Evolutionary conservation across 1,140 invertebrate species (phyloP), one percentile per base, ranked within the genome.

Genomic region (Bombus huntii): DNA sequence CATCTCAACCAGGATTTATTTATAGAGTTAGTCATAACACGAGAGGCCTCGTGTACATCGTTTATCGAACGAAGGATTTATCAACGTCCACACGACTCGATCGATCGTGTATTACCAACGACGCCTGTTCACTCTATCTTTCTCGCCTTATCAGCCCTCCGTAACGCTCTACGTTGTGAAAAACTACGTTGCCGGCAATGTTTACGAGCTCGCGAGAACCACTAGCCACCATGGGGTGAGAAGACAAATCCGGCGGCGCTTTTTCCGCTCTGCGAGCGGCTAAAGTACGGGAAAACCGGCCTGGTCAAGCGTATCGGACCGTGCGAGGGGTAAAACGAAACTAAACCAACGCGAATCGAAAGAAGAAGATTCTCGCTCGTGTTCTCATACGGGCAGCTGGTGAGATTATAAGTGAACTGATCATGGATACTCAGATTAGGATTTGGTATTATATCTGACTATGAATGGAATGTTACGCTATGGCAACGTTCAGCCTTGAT

Each of bases 241-340:
- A 81, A 73, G 79, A 72, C 70, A 73, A 81, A 73, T 59, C 79
- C 53, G 66, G 53, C 37, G 22, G 18, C 28, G n/a, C 28, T 81
- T 59, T 81, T 81, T 81, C 79, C 47, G 44, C 47, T 59, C 28
- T 34, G 79, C 18, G 44, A 59, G n/a, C 15, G 68, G 37, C 13
- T 25, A 37, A 73, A 47, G 28, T 42, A 9, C 68, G 68, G 18
- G 34, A 68, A 22, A 37, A 18, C 18, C n/a, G 6, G 66, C 31
- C 31, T 68, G 66, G 31, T 65, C 62, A 28, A 22, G 66, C 31
- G 66, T 68, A 18, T 34, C 31, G 15, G 31, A 34, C 8, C 22
- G 9, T 34, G 13, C 79, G 28, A 59, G 28, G 66, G 37, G 3
- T 81, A 47, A 81, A 80, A 70, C 18, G 44, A 80, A 81, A 72